phyloP scores from a whole-genome alignment of 2,888 invertebrate species.

The Nematopogon swammerdamellus region DNA sequence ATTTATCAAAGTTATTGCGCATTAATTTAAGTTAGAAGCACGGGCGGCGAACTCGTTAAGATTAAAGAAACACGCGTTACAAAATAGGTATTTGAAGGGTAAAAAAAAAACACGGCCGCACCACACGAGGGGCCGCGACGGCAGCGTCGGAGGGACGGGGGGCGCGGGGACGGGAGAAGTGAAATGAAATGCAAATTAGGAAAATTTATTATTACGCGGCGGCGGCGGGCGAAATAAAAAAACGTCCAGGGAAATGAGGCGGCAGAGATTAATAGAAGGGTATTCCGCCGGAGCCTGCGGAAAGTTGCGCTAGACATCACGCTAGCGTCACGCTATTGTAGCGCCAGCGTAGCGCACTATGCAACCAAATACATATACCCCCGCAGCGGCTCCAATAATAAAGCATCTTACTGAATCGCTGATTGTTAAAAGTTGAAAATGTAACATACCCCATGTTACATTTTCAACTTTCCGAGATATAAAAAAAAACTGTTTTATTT shows the following conservation, averaged over 20 bases:
- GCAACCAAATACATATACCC: no score
- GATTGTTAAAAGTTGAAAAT: no score
- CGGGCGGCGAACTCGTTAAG: not conserved
- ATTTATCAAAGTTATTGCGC: not conserved
- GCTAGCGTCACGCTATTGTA: no score
- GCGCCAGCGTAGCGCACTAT: no score
- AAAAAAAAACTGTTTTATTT: no score
- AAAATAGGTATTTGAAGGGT: slow-evolving; percentile 4
- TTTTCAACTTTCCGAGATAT: no score
- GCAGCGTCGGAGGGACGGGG: not conserved
- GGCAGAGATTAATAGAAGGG: not conserved
- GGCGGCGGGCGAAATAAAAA: slow-evolving; percentile 31
- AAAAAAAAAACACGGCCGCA: no score
- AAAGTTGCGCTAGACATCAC: no score
- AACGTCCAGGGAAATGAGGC: not conserved
- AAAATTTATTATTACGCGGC: slow-evolving; percentile 44
- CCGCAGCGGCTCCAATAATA: no score
- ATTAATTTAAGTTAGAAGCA: not conserved
- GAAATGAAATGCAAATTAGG: slow-evolving; percentile 47
- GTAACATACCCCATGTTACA: no score
- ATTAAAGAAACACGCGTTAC: slow-evolving; percentile 4
- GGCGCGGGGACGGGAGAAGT: slow-evolving; percentile 8
- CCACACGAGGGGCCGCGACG: not conserved
- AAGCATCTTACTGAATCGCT: no score
- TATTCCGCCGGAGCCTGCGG: not conserved